Evolutionary conservation across 1,140 invertebrate genomes (phyloP), one percentile per base, ranked within the genome.

Genomic region (Dinothrombium tinctorium): DNA sequence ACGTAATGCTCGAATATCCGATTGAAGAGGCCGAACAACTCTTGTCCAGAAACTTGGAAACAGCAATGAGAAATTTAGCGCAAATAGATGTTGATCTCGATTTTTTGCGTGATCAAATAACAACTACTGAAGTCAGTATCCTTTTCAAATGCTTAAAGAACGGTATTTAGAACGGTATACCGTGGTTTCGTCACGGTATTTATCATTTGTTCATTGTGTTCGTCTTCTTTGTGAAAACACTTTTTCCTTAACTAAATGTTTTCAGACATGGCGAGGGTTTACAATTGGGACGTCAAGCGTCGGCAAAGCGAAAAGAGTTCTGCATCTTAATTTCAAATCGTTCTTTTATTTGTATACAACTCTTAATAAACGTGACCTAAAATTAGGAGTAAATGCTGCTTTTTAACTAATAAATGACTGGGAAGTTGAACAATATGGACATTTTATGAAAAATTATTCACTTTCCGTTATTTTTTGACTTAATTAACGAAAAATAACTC

Each of bases 121-220:
- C 90, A 6, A 96, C 87, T 8, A 86, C 83, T 35, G 89, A 98
- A 73, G 90, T 98, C 4, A 95, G n/a, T n/a, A n/a, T n/a, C n/a
- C n/a, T n/a, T n/a, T n/a, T n/a, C n/a, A n/a, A n/a, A n/a, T n/a
- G n/a, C n/a, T n/a, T n/a, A n/a, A n/a, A n/a, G n/a, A n/a, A n/a
- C n/a, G n/a, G n/a, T n/a, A n/a, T 90, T 55, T 9, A 21, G 2
- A 25, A 45, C 17, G 17, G 4, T 7, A 33, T 37, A 19, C 15
- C 5, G 33, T 40, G 7, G 12, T 19, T 12, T 9, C 4, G 8
- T 15, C 21, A 17, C 28, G n/a, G n/a, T n/a, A n/a, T n/a, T n/a
- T n/a, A n/a, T n/a, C n/a, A n/a, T n/a, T n/a, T n/a, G n/a, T n/a
- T 3, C 15, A n/a, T n/a, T n/a, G n/a, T n/a, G n/a, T n/a, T n/a